Evolutionary conservation across 2,888 invertebrate species (phyloP), one percentile per base, ranked within the genome.

Genomic region (Melinaea marsaeus): DNA sequence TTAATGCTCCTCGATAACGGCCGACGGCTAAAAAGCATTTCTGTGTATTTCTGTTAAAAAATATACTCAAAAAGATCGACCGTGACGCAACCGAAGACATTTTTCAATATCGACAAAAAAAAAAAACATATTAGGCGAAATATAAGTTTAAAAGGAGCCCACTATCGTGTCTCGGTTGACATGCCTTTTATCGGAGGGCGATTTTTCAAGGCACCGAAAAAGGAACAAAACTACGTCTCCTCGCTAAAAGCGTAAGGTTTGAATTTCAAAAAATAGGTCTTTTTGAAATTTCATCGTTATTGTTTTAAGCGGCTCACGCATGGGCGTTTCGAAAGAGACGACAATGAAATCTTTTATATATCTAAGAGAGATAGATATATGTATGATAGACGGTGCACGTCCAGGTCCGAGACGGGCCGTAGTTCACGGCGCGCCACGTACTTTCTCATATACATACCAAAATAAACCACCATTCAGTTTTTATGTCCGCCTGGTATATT

Each of bases 21-120:
- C 71, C 80, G 83, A 80, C 83, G 78, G 80, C 81, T 87, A 88
- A 89, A 90, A 84, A 90, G 90, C 90, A 84, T 90, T 90, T 89
- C 88, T 84, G 88, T 90, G 90, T 90, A 83, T 76, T 73, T 72
- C 71, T 68, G 56, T 61, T 61, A 56, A 74, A 75, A 77, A 78
- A 78, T 81, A 79, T 79, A 69, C 58, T 73, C 78, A 79, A 80
- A 78, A 76, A 80, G 74, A 75, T 74, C 75, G 75, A 76, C 80
- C 79, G 82, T 84, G 83, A 84, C 83, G 81, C 84, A 79, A 74
- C 77, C 79, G 79, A 79, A 77, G 82, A 86, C 83, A 84, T 88
- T 86, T 88, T 81, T 87, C 83, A 84, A 85, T 84, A 85, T 84
- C 77, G 78, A 75, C 71, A 69, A 74, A 78, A 74, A 75, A 74